Conservation (phyloP, 1,140 invertebrate genomes). For the Calosoma granatense region DNA sequence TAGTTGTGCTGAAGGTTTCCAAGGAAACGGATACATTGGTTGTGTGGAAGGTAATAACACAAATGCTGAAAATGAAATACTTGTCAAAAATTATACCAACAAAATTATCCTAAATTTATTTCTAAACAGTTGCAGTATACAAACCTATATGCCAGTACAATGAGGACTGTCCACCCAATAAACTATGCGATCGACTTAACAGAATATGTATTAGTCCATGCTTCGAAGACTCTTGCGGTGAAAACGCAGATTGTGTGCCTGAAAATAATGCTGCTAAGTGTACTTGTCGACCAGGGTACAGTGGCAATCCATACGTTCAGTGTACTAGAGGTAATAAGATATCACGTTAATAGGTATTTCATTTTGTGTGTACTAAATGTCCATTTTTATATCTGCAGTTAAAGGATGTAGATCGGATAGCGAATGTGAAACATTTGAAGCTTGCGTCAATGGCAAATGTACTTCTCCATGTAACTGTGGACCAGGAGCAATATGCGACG, state of each 20-base stretch:
- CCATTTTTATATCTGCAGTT: no score
- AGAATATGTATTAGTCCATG: conserved; percentile 77
- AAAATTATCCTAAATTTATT: no score
- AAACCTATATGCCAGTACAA: conserved; percentile 77
- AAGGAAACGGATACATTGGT: conserved; percentile 74
- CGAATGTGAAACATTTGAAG: conserved; percentile 57
- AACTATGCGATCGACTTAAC: conserved; percentile 71
- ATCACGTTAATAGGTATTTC: no score
- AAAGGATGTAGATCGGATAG: conserved; percentile 56
- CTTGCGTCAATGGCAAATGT: conserved; percentile 64
- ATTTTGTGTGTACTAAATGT: neutral
- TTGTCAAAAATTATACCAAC: neutral
- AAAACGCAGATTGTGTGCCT: conserved; percentile 70
- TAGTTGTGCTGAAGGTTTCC: conserved; percentile 70
- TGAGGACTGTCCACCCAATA: conserved; percentile 74
- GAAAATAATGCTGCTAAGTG: conserved; percentile 69
- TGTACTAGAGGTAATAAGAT: conserved; percentile 47
- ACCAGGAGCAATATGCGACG: conserved; percentile 63
- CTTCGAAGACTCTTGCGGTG: conserved; percentile 67
- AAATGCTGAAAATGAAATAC: neutral
- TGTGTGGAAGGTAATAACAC: conserved; percentile 56
- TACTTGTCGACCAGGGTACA: conserved; percentile 60
- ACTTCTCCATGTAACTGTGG: conserved; percentile 67
- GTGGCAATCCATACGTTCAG: conserved; percentile 68
- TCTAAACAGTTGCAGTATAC: conserved; percentile 46